Evolutionary conservation across 1,140 invertebrate genomes (phyloP).

Genomic region (Papilio glaucus): DNA sequence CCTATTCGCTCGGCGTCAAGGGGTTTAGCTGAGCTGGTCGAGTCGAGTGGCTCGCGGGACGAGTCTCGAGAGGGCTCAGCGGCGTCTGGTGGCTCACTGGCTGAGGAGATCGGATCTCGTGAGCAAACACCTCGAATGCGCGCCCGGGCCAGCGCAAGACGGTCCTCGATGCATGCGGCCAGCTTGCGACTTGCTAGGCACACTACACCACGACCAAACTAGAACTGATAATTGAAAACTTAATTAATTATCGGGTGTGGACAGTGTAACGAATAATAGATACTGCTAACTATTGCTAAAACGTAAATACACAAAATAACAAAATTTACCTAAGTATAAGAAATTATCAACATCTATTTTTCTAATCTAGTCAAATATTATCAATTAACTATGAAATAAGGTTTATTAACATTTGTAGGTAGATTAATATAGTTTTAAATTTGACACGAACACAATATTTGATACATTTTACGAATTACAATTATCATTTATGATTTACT

Average conservation of each 20-base stretch:
- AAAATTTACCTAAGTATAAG: neutral
- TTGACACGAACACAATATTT: too few relatives aligned
- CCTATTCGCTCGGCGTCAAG: slow-evolving; percentile 5
- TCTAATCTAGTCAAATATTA: neutral
- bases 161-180: slow-evolving; percentile 71
- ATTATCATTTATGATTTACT: neutral
- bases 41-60: slow-evolving; percentile 5
- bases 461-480: neutral
- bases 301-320: neutral
- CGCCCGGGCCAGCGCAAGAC: slow-evolving; percentile 50
- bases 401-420: neutral
- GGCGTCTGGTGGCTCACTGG: slow-evolving; percentile 43
- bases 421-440: too few relatives aligned
- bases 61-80: slow-evolving; percentile 28
- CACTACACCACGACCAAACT: slow-evolving; percentile 38
- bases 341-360: neutral
- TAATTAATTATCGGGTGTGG: too few relatives aligned
- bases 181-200: slow-evolving; percentile 64
- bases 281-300: too few relatives aligned
- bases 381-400: neutral
- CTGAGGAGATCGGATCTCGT: slow-evolving; percentile 22
- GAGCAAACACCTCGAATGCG: slow-evolving; percentile 25
- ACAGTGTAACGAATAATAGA: too few relatives aligned
- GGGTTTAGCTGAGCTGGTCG: slow-evolving; percentile 21
- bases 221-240: too few relatives aligned